Evolutionary conservation across 2,113 vertebrate genomes (phyloP).

Genomic region (Anarrhichthys ocellatus): DNA sequence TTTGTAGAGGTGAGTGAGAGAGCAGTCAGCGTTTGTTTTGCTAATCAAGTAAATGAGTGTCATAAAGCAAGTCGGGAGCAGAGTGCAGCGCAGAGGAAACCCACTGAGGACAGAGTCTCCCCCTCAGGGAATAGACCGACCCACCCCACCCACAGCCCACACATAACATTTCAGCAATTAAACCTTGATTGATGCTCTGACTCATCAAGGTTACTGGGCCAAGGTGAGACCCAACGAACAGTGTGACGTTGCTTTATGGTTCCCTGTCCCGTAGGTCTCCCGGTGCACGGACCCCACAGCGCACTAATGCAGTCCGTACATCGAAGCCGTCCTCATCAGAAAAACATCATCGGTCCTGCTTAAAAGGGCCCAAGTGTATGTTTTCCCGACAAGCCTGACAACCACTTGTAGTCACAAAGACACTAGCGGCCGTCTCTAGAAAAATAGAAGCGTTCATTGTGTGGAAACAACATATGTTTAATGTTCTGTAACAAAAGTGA

Average conservation of each 20-base stretch:
- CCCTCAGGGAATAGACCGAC: slow-evolving; percentile 44
- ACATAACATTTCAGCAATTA: slow-evolving; percentile 74
- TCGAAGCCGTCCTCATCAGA: slow-evolving; percentile 23
- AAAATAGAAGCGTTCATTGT: neutral
- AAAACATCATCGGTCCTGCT: slow-evolving; percentile 36
- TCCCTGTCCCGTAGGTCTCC: slow-evolving; percentile 62
- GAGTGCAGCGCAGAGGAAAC: slow-evolving; percentile 13
- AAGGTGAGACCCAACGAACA: slow-evolving; percentile 75
- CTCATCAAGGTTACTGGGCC: slow-evolving; percentile 82
- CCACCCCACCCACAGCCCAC: slow-evolving; percentile 30
- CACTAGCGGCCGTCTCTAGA: neutral
- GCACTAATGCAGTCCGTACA: slow-evolving; percentile 42
- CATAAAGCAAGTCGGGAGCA: slow-evolving; percentile 63
- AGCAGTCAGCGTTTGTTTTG: slow-evolving; percentile 69
- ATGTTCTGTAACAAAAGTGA: neutral
- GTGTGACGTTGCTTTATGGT: slow-evolving; percentile 76
- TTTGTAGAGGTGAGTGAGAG: slow-evolving; percentile 48
- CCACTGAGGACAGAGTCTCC: slow-evolving; percentile 23
- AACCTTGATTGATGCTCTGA: slow-evolving; percentile 78
- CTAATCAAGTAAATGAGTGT: slow-evolving; percentile 80
- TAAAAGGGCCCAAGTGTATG: neutral
- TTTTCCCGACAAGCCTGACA: neutral
- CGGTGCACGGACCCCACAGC: slow-evolving; percentile 36
- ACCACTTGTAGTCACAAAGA: neutral
- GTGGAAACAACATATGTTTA: neutral